Percentiles rank a stretch among this genome's conserved stretches.
phyloP scores from a whole-genome alignment of 2,888 invertebrate genomes.

The Phymatocera aterrima region DNA sequence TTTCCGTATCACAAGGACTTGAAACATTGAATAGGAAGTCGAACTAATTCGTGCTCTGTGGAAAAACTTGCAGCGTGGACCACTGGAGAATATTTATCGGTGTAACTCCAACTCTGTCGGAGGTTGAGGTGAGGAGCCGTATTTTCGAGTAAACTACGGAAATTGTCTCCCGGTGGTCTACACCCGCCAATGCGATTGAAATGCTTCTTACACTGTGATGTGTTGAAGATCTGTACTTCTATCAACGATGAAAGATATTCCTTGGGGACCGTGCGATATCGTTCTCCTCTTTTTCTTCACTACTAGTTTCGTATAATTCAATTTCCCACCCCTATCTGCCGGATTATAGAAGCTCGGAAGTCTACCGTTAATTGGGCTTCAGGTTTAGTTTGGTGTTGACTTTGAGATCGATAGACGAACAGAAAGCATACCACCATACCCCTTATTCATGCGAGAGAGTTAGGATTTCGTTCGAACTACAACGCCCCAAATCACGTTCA shows the following conservation, averaged over 20 bases:
- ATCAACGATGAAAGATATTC: constrained; percentile 13
- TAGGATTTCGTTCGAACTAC: constrained; percentile 9
- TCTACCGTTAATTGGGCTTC: constrained; percentile 24
- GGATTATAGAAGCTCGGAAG: constrained; percentile 10
- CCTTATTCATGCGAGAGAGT: background rate
- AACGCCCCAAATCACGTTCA: background rate
- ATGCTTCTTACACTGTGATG: no score
- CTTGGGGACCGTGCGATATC: constrained; percentile 5
- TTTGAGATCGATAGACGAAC: constrained; percentile 27
- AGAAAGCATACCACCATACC: background rate
- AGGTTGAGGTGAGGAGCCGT: no score
- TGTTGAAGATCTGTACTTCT: background rate
- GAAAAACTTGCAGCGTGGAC: no score
- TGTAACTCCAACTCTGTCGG: no score
- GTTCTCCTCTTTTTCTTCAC: constrained; percentile 1
- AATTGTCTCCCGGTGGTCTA: no score
- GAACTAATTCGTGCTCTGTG: no score
- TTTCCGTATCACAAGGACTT: no score
- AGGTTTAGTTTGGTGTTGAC: constrained; percentile 35
- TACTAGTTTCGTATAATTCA: constrained; percentile 30
- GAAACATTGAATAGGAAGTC: no score
- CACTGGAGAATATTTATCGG: no score
- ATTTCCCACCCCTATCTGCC: constrained; percentile 25
- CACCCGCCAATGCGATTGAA: no score
- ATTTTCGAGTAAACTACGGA: no score